Base-by-base conservation (phyloP, 2,797 vertebrate genomes). In the Ciconia nigra region DNA sequence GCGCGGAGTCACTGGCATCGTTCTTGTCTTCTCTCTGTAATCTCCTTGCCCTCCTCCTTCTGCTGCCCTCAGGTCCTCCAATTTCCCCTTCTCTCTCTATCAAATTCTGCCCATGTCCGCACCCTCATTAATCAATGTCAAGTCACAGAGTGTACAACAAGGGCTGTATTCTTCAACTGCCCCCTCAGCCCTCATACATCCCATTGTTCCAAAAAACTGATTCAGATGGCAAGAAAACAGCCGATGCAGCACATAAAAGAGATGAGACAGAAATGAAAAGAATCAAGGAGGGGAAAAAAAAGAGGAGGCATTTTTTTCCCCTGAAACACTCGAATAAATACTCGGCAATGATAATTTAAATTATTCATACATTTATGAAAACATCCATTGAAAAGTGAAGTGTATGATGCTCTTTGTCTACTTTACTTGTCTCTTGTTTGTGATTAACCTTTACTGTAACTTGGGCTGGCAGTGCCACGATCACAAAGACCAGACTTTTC, bases 91-190 rank as follows among this genome's bases (percentile, higher is more conserved):
- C 96, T 98, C 97, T 97, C 98, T 98, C 98, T 91, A 96, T 98
- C 98, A 98, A 97, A 99, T 99, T 99, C 99, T 98, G 98, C 98
- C 98, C 98, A 98, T 98, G 98, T 99, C 98, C 98, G 97, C 98
- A 98, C 98, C 98, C 99, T 99, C 99, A 99, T 99, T 99, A 99
- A 99, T 99, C 99, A 99, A 99, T 98, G 99, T 99, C 99, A 99
- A 98, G 98, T 98, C 97, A 83, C 97, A 91, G 98, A 98, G 98
- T 98, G 98, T 98, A 98, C 99, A 99, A 99, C 99, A 99, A 99
- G 99, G 98, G 98, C 98, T 31, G 98, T 98, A 99, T 99, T 99
- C 99, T 99, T 99, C 97, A 87, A 95, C 97, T 97, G 98, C 98
- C 98, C 98, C 97, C 98, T 98, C 98, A 90, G 98, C 98, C 98